phyloP scores from a whole-genome alignment of 2,113 vertebrate genomes.

The Oncorhynchus mykiss region DNA sequence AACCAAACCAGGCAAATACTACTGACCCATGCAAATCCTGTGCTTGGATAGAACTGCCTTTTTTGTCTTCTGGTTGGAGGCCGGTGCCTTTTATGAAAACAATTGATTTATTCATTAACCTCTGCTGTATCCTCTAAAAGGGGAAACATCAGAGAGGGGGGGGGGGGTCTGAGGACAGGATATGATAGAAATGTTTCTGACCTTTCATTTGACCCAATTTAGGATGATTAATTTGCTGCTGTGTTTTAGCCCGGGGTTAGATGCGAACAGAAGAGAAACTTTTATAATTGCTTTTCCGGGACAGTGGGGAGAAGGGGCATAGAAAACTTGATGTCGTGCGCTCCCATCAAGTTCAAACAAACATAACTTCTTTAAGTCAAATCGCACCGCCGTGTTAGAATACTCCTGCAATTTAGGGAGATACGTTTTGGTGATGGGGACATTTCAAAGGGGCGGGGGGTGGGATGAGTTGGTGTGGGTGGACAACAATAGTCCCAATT shows the following conservation, averaged over 20 bases:
- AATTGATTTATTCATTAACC: constrained; percentile 68
- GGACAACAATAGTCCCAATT: constrained; percentile 42
- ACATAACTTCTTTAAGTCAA: neutral
- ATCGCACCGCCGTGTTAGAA: neutral
- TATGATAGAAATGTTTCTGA: constrained; percentile 60
- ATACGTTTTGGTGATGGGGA: neutral
- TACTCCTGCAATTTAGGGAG: neutral
- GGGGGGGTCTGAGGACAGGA: constrained; percentile 38
- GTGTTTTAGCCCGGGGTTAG: constrained; percentile 63
- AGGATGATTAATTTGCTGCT: constrained; percentile 69
- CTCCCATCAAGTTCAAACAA: constrained; percentile 9
- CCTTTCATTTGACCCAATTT: constrained; percentile 68
- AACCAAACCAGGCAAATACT: neutral
- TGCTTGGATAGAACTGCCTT: constrained; percentile 40
- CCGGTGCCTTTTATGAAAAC: constrained; percentile 39
- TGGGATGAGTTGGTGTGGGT: neutral
- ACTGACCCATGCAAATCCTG: constrained; percentile 1
- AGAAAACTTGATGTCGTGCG: neutral
- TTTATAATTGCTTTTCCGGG: constrained; percentile 62
- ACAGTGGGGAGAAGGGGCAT: neutral
- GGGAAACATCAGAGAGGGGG: constrained; percentile 26
- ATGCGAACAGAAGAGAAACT: constrained; percentile 57
- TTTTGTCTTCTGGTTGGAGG: constrained; percentile 33
- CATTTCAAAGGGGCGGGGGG: neutral
- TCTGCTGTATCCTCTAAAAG: constrained; percentile 60